Percentiles rank a stretch among this genome's conserved stretches.
phyloP scores from a whole-genome alignment of 2,113 vertebrate species.

The Damaliscus lunatus region DNA sequence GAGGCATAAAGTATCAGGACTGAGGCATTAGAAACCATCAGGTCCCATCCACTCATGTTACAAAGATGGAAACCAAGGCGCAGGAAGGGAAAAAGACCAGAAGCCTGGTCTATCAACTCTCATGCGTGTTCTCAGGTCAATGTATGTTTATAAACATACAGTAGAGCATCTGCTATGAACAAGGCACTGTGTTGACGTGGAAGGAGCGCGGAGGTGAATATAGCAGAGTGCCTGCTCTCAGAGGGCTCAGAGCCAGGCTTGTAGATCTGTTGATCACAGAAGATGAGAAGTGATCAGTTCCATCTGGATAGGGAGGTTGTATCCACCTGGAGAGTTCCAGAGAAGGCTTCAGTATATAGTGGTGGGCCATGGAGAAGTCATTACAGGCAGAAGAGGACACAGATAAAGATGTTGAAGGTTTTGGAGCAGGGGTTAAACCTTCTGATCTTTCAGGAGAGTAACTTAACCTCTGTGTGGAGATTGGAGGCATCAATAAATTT shows the following conservation, averaged over 20 bases:
- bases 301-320: neutral
- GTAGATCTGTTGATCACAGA: neutral
- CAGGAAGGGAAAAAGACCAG: neutral
- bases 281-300: neutral
- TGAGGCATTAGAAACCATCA: neutral
- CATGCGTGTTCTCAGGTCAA: neutral
- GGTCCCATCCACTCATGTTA: neutral
- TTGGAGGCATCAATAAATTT: neutral
- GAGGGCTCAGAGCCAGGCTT: neutral
- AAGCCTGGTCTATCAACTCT: neutral
- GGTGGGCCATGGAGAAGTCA: neutral
- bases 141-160: neutral
- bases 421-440: neutral
- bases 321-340: neutral
- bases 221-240: neutral
- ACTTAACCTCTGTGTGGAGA: neutral
- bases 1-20: neutral
- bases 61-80: neutral
- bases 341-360: neutral
- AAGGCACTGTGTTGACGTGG: neutral
- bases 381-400: neutral
- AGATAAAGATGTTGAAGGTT: neutral
- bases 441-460: neutral
- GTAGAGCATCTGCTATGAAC: neutral
- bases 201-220: neutral